Evolutionary conservation across 2,888 invertebrate genomes (phyloP).

Genomic region (Itoplectis maculator): DNA sequence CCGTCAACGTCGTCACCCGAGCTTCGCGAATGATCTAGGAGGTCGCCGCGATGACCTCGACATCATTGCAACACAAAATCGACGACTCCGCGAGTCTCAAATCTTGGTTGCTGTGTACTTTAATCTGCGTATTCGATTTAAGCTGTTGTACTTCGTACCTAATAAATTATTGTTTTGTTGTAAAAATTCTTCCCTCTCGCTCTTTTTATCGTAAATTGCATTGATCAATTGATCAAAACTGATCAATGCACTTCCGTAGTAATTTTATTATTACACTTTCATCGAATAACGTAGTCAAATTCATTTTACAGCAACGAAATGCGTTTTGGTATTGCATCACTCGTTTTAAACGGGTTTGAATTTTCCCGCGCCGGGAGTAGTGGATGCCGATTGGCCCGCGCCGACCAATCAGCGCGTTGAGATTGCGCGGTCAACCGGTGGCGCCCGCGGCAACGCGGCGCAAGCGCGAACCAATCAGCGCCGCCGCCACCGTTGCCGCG

Average conservation of each 20-base stretch:
- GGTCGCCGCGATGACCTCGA: not conserved
- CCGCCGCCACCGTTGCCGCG: conserved; percentile 44
- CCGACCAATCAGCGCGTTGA: conserved; percentile 10
- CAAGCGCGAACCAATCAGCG: conserved; percentile 63
- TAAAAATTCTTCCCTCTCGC: not conserved
- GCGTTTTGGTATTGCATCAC: not conserved
- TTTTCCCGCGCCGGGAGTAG: conserved; percentile 39
- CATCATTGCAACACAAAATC: not conserved
- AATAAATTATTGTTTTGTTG: conserved; percentile 20
- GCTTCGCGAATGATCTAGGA: conserved; percentile 81
- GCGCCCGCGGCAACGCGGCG: conserved; percentile 47
- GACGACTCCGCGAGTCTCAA: not conserved
- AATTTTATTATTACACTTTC: too few relatives aligned
- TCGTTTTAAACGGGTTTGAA: not conserved
- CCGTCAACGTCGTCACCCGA: conserved; percentile 88
- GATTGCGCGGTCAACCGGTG: conserved; percentile 59
- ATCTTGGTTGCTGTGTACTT: conserved; percentile 31
- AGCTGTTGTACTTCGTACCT: not conserved
- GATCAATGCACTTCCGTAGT: too few relatives aligned
- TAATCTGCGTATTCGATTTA: conserved; percentile 37
- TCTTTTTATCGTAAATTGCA: not conserved
- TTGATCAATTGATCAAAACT: too few relatives aligned
- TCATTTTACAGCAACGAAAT: not conserved
- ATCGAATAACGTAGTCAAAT: not conserved
- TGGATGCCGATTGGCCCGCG: conserved; percentile 6